These are phyloP conservation scores for Excalfactoria chinensis DNA, from an alignment of 2,113 vertebrate species.

Conservation along the genomic window DNA sequence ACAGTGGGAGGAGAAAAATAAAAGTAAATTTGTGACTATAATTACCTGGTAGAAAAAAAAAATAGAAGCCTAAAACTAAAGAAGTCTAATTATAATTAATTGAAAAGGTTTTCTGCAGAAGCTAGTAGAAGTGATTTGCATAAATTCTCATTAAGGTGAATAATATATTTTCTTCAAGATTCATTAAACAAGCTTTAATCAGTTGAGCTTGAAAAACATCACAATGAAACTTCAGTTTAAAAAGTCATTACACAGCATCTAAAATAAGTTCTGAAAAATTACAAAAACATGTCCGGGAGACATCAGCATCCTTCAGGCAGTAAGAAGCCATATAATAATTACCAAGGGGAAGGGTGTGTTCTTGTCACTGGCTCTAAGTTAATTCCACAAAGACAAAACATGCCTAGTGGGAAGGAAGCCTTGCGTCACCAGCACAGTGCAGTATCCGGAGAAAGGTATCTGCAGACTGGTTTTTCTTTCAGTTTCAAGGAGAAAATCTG, in stretches of 20 bases:
- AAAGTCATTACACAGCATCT: constrained; percentile 44
- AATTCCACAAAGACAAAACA: constrained; percentile 22
- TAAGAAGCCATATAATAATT: constrained; percentile 27
- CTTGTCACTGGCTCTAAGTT: constrained; percentile 23
- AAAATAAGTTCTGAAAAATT: constrained; percentile 57
- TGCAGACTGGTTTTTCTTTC: background rate
- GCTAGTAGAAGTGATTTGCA: constrained; percentile 61
- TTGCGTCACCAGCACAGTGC: background rate
- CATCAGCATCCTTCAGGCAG: background rate
- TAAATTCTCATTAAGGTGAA: constrained; percentile 70
- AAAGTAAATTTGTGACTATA: background rate
- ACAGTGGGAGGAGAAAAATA: background rate
- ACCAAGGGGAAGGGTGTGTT: constrained; percentile 2
- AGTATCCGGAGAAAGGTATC: background rate
- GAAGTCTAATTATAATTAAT: constrained; percentile 65
- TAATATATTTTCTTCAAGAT: constrained; percentile 65
- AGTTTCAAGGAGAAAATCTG: background rate
- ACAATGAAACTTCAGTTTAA: constrained; percentile 45
- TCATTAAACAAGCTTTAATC: constrained; percentile 57
- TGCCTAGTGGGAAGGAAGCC: background rate
- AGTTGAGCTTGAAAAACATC: constrained; percentile 57
- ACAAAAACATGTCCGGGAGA: background rate
- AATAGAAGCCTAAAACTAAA: background rate
- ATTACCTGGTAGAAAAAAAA: background rate
- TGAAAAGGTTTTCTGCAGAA: constrained; percentile 50